phyloP scores from a whole-genome alignment of 2,113 vertebrate genomes.

The Tychaedon coryphoeus region DNA sequence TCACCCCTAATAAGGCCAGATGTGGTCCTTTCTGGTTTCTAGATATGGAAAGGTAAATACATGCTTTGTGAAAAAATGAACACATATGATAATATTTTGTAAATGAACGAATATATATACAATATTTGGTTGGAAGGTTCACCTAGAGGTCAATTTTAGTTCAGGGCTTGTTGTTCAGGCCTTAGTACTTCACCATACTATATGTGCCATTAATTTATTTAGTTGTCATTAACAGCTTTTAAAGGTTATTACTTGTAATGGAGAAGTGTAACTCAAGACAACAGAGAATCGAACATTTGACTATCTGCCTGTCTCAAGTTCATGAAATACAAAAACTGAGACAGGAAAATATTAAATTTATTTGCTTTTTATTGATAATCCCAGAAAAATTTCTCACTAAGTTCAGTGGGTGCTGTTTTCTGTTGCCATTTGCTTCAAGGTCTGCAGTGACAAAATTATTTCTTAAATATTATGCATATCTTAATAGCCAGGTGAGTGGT shows the following conservation, averaged over 20 bases:
- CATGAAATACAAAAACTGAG: neutral
- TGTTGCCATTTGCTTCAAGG: neutral
- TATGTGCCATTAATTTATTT: neutral
- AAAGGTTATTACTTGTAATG: neutral
- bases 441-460: neutral
- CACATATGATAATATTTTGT: neutral
- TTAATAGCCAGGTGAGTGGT: neutral
- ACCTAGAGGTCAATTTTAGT: neutral
- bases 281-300: neutral
- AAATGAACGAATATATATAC: neutral
- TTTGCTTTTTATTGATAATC: neutral
- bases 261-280: neutral
- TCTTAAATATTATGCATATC: neutral
- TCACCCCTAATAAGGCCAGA: neutral
- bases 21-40: neutral
- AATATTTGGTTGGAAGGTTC: neutral
- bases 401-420: neutral
- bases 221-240: neutral
- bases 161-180: neutral
- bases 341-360: neutral
- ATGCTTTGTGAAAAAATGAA: neutral
- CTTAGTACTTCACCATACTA: neutral
- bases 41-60: neutral
- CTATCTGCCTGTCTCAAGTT: neutral
- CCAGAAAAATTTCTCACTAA: neutral